These are phyloP conservation scores for Noctua janthina DNA, from an alignment of 2,888 invertebrate genomes.

Conservation along the genomic window DNA sequence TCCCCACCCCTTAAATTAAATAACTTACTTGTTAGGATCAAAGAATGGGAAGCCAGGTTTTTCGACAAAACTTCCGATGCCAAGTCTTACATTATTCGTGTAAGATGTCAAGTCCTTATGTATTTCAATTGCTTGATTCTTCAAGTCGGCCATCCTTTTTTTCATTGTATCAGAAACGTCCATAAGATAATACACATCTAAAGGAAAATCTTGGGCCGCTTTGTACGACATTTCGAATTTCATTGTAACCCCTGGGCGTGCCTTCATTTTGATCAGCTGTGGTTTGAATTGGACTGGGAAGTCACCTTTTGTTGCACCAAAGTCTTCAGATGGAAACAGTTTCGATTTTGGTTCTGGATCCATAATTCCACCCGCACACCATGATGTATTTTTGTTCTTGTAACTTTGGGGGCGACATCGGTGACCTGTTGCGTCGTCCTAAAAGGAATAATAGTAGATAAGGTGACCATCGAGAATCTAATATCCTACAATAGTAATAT, in stretches of 20 bases:
- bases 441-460: conserved; percentile 34
- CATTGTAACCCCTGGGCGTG: conserved; percentile 85
- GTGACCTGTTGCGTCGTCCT: conserved; percentile 60
- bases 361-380: conserved; percentile 69
- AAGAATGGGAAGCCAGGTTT: conserved; percentile 92
- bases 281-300: conserved; percentile 88
- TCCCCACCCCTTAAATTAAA: neutral
- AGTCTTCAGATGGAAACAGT: conserved; percentile 23
- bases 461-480: neutral
- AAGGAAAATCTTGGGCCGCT: conserved; percentile 93
- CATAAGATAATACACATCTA: conserved; percentile 96
- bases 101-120: conserved; percentile 87
- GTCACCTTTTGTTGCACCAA: conserved; percentile 48
- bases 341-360: conserved; percentile 55
- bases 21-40: conserved; percentile 79
- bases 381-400: conserved; percentile 49
- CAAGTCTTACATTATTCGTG: conserved; percentile 92
- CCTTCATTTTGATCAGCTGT: conserved; percentile 86
- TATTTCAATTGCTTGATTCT: conserved; percentile 86
- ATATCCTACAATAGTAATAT: too few species aligned
- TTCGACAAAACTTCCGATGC: conserved; percentile 93
- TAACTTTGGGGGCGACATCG: conserved; percentile 72
- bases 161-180: conserved; percentile 94
- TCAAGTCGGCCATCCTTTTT: conserved; percentile 88
- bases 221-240: conserved; percentile 87